These are phyloP conservation scores for Drosophila parvula DNA, from an alignment of 1,140 invertebrate genomes.

Conservation along the genomic window DNA sequence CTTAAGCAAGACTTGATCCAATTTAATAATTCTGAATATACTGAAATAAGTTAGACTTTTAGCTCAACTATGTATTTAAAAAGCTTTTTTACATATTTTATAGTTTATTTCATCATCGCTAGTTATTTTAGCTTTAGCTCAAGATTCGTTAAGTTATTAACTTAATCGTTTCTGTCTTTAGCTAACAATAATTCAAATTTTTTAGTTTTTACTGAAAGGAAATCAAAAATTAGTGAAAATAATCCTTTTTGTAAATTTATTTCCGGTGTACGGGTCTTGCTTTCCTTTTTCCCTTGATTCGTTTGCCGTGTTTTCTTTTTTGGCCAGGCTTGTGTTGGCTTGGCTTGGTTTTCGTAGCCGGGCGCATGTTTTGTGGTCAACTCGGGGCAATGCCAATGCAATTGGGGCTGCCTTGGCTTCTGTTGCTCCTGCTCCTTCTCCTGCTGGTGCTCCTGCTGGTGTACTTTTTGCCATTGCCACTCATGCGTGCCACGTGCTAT, in stretches of 20 bases:
- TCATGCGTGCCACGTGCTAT: conserved; percentile 79
- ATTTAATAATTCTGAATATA: too few species aligned
- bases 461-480: conserved; percentile 76
- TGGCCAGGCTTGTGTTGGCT: conserved; percentile 22
- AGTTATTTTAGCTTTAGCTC: too few species aligned
- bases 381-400: conserved; percentile 72
- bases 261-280: conserved; percentile 26
- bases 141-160: too few species aligned
- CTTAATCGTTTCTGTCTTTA: too few species aligned
- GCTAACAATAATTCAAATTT: too few species aligned
- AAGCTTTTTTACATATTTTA: neutral
- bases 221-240: too few species aligned
- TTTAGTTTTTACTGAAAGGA: too few species aligned
- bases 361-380: conserved; percentile 78
- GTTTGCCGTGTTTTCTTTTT: conserved; percentile 38
- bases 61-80: neutral
- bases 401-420: conserved; percentile 56
- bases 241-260: neutral
- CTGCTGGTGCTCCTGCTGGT: conserved; percentile 37
- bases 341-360: conserved; percentile 41
- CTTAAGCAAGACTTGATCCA: too few species aligned
- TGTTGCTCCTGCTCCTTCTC: conserved; percentile 27
- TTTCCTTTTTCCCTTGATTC: conserved; percentile 25
- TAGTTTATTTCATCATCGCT: too few species aligned
- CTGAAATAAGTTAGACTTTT: too few species aligned